A percentile compares a stretch with the other conserved stretches of the same genome.
Conservation (phyloP, 2,113 vertebrate species). For the Nymphicus hollandicus region DNA sequence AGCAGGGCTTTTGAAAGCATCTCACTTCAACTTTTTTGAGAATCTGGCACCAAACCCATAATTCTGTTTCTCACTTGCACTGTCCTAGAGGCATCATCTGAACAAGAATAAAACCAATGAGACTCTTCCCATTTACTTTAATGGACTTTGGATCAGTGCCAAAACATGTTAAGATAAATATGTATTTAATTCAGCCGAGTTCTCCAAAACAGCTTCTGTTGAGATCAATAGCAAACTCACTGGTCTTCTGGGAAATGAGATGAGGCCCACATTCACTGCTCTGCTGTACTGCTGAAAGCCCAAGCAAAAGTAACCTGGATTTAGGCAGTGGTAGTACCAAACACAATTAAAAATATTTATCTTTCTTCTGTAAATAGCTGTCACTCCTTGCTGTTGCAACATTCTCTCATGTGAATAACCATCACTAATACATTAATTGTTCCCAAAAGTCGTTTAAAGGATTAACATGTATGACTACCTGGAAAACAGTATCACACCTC, state of each 20-base stretch:
- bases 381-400: neutral
- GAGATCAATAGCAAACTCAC: neutral
- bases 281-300: neutral
- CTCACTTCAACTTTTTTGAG: neutral
- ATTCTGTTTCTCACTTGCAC: constrained; percentile 2
- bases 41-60: neutral
- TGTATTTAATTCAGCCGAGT: neutral
- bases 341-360: neutral
- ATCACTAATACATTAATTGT: neutral
- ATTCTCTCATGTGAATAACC: neutral
- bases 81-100: constrained; percentile 4
- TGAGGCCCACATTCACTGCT: neutral
- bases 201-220: neutral
- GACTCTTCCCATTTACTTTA: constrained; percentile 4
- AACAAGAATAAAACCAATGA: neutral
- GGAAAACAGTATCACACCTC: neutral
- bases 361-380: neutral
- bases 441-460: neutral
- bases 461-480: neutral
- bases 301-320: neutral
- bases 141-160: neutral
- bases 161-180: neutral
- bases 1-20: constrained; percentile 1
- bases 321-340: neutral
- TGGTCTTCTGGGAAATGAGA: neutral